Evolutionary conservation across 2,888 invertebrate genomes (phyloP).

Genomic region (Smittia sp.): DNA sequence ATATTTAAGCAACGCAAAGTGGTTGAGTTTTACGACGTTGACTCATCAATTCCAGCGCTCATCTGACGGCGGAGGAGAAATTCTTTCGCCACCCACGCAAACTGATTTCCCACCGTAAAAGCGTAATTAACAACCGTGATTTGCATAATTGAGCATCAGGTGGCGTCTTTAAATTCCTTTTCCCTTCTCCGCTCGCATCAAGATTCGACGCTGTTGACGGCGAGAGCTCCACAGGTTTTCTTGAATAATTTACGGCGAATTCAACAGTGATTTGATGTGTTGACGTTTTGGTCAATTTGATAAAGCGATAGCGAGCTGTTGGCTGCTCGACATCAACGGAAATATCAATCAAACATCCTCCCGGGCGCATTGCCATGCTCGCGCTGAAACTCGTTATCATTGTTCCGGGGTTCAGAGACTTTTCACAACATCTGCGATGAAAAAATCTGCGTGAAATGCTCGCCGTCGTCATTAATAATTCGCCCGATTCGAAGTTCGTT

Average conservation of each 20-base stretch:
- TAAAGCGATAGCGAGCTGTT: neutral
- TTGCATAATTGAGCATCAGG: slow-evolving; percentile 4
- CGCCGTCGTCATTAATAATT: neutral
- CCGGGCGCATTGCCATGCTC: too few relatives aligned
- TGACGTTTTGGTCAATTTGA: neutral
- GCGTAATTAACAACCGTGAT: neutral
- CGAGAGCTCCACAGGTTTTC: neutral
- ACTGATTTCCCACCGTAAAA: too few relatives aligned
- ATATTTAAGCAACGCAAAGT: too few relatives aligned
- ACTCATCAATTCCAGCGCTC: too few relatives aligned
- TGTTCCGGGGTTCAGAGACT: too few relatives aligned
- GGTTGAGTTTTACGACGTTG: too few relatives aligned
- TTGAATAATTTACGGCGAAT: neutral
- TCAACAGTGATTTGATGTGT: neutral
- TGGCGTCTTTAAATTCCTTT: neutral
- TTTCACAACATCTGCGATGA: neutral
- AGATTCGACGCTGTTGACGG: neutral
- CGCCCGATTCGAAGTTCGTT: neutral
- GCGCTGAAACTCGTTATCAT: too few relatives aligned
- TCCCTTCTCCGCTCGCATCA: neutral
- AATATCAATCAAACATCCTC: too few relatives aligned
- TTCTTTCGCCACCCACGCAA: too few relatives aligned
- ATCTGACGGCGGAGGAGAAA: too few relatives aligned
- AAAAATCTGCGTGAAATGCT: too few relatives aligned
- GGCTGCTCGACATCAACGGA: too few relatives aligned